Conservation (phyloP, 2,113 vertebrate genomes). For the Morone chrysops region DNA sequence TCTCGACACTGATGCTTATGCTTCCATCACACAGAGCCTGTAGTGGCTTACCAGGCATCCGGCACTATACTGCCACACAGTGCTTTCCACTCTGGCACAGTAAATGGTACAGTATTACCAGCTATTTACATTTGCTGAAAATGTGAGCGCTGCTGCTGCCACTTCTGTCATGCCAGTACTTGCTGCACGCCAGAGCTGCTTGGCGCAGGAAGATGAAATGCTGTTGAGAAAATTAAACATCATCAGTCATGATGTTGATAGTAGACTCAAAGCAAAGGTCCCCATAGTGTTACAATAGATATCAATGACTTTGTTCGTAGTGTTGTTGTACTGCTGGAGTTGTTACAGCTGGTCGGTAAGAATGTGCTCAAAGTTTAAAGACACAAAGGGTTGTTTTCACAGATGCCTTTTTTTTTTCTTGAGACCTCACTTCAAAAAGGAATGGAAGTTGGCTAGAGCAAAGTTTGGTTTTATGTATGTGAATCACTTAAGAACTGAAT, state of each 20-base stretch:
- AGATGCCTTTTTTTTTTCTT: constrained; percentile 87
- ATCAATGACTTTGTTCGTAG: constrained; percentile 63
- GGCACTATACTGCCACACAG: constrained; percentile 42
- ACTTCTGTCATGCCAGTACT: constrained; percentile 48
- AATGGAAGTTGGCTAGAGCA: constrained; percentile 78
- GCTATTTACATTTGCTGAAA: constrained; percentile 65
- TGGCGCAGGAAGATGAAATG: constrained; percentile 48
- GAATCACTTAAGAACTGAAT: constrained; percentile 79
- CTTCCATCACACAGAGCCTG: constrained; percentile 76
- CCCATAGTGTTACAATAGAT: constrained; percentile 63
- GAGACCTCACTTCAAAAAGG: constrained; percentile 90
- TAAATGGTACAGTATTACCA: constrained; percentile 61
- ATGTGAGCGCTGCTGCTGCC: constrained; percentile 37
- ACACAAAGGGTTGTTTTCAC: constrained; percentile 93
- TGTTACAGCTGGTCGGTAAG: constrained; percentile 91
- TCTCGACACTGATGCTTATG: constrained; percentile 80
- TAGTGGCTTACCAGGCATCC: constrained; percentile 67
- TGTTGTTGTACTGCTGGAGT: constrained; percentile 80
- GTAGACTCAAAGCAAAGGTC: constrained; percentile 55
- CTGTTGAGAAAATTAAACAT: constrained; percentile 60
- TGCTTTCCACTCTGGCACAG: constrained; percentile 52
- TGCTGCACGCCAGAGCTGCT: constrained; percentile 37
- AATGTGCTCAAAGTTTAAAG: constrained; percentile 92
- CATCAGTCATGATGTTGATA: constrained; percentile 60
- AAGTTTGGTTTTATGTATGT: constrained; percentile 74